Percentiles rank a stretch among this genome's conserved stretches.
phyloP scores from a whole-genome alignment of 2,797 vertebrate species.

The Ammospiza maritima region DNA sequence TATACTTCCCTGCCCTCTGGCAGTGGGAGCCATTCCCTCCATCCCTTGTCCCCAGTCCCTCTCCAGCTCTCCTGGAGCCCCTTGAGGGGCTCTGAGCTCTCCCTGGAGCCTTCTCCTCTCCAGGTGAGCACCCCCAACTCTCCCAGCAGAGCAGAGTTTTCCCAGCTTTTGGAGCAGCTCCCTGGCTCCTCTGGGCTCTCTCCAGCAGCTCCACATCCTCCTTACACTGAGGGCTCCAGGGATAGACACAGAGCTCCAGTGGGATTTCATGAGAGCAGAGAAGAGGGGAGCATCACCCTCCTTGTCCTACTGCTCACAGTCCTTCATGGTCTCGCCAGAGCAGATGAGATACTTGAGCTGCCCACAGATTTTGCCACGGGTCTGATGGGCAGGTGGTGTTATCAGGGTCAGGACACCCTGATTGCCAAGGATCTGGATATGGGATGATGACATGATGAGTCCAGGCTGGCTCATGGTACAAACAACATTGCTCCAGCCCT shows the following conservation, averaged over 20 bases:
- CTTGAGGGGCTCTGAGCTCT: background rate
- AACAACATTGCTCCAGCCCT: background rate
- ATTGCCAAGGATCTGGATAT: background rate
- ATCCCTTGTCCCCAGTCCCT: background rate
- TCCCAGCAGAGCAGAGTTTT: background rate
- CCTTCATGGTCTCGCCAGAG: background rate
- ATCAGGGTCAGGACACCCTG: accelerated
- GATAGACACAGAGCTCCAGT: background rate
- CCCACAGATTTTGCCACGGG: background rate
- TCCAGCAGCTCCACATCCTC: background rate
- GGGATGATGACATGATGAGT: background rate
- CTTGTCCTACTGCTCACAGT: background rate
- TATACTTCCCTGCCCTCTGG: accelerated
- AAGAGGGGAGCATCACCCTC: background rate
- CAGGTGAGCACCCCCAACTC: background rate
- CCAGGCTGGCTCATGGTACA: background rate
- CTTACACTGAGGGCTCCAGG: accelerated
- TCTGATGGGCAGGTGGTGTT: background rate
- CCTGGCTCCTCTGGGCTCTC: background rate
- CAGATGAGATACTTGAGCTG: background rate
- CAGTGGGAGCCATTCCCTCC: background rate
- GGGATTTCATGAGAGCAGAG: background rate
- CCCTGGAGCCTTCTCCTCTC: background rate
- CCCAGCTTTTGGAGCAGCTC: background rate
- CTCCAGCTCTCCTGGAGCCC: background rate